Evolutionary conservation across 1,140 invertebrate species (phyloP).

Genomic region (Papilio machaon): DNA sequence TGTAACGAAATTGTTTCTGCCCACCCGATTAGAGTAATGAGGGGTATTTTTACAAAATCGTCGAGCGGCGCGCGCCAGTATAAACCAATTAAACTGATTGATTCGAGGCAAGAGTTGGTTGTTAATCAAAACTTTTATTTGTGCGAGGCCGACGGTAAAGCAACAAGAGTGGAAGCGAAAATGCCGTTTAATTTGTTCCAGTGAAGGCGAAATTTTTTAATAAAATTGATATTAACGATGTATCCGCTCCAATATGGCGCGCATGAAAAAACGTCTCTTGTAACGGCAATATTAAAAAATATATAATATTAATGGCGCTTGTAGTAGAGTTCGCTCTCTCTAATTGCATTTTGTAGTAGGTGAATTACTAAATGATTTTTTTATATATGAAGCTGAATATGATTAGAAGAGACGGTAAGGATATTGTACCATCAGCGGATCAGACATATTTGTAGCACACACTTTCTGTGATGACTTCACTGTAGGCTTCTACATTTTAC

Average conservation of each 20-base stretch:
- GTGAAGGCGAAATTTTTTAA: conserved; percentile 50
- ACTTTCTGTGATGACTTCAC: background rate
- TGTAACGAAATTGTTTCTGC: background rate
- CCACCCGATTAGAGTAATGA: conserved; percentile 14
- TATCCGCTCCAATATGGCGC: conserved; percentile 41
- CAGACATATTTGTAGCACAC: background rate
- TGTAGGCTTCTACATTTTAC: too few relatives aligned
- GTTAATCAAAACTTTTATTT: conserved; percentile 64
- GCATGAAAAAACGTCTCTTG: conserved; percentile 33
- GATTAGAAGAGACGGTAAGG: too few relatives aligned
- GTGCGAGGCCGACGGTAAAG: conserved; percentile 44
- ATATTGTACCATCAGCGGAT: too few relatives aligned
- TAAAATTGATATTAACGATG: conserved; percentile 49
- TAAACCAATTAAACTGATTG: conserved; percentile 70
- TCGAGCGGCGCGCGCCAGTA: conserved; percentile 18
- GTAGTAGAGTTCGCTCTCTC: conserved; percentile 17
- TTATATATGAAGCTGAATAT: background rate
- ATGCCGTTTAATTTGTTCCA: conserved; percentile 54
- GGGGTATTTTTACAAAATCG: conserved; percentile 8
- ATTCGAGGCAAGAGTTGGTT: conserved; percentile 54
- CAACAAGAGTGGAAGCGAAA: conserved; percentile 55
- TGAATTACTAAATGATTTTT: background rate
- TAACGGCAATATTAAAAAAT: conserved; percentile 35
- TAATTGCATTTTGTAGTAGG: conserved; percentile 11
- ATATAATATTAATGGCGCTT: conserved; percentile 11